Base-by-base conservation (phyloP, 2,888 invertebrate genomes). In the Drosophila subquinaria region DNA sequence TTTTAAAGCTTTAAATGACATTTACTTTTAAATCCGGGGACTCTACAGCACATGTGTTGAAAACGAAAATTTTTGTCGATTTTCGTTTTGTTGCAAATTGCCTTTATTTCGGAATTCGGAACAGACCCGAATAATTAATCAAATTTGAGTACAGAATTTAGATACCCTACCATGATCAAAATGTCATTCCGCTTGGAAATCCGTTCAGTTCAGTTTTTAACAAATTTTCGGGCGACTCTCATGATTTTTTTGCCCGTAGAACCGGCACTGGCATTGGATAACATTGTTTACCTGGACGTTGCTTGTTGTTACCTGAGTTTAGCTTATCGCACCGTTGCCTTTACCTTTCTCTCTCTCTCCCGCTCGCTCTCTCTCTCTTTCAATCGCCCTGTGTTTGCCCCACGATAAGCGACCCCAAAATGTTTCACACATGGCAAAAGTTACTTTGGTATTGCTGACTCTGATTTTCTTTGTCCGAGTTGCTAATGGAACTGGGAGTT, bases 211-310 rank as follows among this genome's bases (percentile, higher is more conserved):
- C 4, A 23, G 23, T 23, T 23, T 23, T 23, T 23, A 17, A 17
- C 17, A 17, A 17, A 40, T n/a, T 38, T 55, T 63, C 42, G 13
- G 50, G 20, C 52, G n/a, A 40, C 11, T 53, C 15, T 38, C 27
- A 23, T 36, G 23, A 71, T 38, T 17, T 45, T 64, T 55, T 36
- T 36, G 23, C 27, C 47, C 57, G 15, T 15, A 10, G 55, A 59
- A 11, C 51, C 66, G 59, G 66, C 65, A 77, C 64, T 77, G 64
- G 15, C 15, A 17, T 27, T 64, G 48, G 40, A 52, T 78, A 65
- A 59, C 59, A 66, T 56, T 71, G 68, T 87, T 83, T 89, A 89
- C 89, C 89, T 89, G 83, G 65, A 65, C 63, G 61, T 52, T 65
- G 68, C 66, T 72, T 60, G 35, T 43, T 60, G 69, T 81, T 84